Evolutionary conservation across 2,888 invertebrate genomes (phyloP), one percentile per base, ranked within the genome.

Genomic region (Harpalus rufipes): DNA sequence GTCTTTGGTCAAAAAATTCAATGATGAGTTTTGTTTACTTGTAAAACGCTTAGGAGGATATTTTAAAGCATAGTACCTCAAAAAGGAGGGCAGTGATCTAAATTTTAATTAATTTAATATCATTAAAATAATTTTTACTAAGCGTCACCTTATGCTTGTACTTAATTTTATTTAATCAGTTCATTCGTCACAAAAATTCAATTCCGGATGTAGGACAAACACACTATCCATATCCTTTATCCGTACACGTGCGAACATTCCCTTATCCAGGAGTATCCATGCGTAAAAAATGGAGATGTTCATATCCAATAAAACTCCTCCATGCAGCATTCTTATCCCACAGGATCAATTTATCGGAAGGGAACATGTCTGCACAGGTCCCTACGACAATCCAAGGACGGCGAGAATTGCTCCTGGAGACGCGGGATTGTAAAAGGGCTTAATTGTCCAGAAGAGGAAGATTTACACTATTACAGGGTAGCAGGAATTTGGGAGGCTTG

Each of bases 271-370:
- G 65, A 65, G 65, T 68, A 18, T 14, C 81, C 81, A 68, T 39
- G 72, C 80, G 85, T 84, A 84, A 85, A 85, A 84, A 85, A 61
- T 84, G 41, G 84, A 65, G 80, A 84, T 85, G 80, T 80, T 80
- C 84, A 84, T 84, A 85, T 85, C 85, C 84, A 85, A 85, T 84
- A 85, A 85, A 85, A 84, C 79, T 85, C 85, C 74, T 79, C 65
- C 84, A 80, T 58, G 84, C 84, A 72, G 12, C 68, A 81, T 81
- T 61, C 56, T 65, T 81, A 44, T 65, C 68, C 81, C 68, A 51
- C 21, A 80, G 81, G 81, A 81, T 81, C 81, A 81, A 81, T 81
- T 72, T 81, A 81, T 81, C 81, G 81, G 72, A 74, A 74, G 7
- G 16, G 58, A 61, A 59, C 80, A 80, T 80, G 61, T 80, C 16